These are phyloP conservation scores for Cotesia typhae DNA, from an alignment of 1,140 invertebrate species.

Conservation along the genomic window DNA sequence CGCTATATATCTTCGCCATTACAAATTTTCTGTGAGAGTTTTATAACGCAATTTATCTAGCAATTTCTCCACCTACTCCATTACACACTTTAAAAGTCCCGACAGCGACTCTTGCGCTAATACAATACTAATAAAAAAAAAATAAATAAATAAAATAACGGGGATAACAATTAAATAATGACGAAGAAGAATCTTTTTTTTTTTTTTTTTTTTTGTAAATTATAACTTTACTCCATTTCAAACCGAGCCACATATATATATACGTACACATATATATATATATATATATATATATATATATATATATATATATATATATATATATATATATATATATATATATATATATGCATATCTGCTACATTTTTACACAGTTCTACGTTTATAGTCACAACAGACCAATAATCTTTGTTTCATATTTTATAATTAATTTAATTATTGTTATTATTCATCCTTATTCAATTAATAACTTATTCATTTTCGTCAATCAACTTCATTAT, in stretches of 20 bases:
- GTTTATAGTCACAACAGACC: conserved; percentile 35
- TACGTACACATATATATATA: not conserved
- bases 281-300: no score
- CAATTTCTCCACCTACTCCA: no score
- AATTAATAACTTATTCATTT: conserved; percentile 31
- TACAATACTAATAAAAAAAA: not conserved
- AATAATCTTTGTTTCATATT: conserved; percentile 39
- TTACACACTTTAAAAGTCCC: no score
- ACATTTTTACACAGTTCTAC: conserved; percentile 47
- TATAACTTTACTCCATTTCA: conserved; percentile 54
- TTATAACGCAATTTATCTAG: no score
- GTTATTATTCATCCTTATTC: conserved; percentile 7
- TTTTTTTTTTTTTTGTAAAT: conserved; percentile 51
- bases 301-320: no score
- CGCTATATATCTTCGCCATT: no score
- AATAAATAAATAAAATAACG: no score
- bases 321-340: not conserved
- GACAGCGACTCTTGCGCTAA: not conserved
- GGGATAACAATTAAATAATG: not conserved
- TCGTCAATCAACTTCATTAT: conserved; percentile 18
- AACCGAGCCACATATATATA: conserved; percentile 11
- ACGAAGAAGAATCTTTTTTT: not conserved
- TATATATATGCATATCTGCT: conserved; percentile 29
- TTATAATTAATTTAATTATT: conserved; percentile 34
- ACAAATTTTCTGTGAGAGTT: no score